A percentile compares a stretch with the other conserved stretches of the same genome.
These are phyloP conservation scores for Nixonia krombeini DNA, from an alignment of 1,140 invertebrate species.

Conservation along the genomic window DNA sequence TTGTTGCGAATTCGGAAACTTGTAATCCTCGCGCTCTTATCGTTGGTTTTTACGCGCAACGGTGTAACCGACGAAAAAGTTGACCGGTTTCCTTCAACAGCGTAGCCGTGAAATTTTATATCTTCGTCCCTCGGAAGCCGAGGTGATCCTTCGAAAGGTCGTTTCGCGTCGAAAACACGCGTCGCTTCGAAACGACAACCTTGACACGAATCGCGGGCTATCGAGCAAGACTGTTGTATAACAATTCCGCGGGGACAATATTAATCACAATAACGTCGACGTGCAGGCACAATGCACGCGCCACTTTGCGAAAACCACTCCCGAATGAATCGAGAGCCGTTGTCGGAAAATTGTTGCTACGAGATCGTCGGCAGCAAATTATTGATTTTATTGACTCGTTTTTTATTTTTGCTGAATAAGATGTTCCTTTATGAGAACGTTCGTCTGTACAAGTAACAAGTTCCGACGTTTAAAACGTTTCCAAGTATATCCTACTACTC, in stretches of 20 bases:
- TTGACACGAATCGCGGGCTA: conserved; percentile 23
- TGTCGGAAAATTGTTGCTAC: neutral
- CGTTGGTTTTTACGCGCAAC: too few relatives aligned
- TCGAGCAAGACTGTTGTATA: conserved; percentile 9
- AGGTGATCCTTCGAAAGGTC: conserved; percentile 1
- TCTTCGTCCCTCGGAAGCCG: neutral
- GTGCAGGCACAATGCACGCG: neutral
- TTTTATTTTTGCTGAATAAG: too few relatives aligned
- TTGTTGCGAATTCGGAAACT: too few relatives aligned
- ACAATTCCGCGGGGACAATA: conserved; percentile 3
- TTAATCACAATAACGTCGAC: conserved; percentile 1
- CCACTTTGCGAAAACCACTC: conserved; percentile 1
- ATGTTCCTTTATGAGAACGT: too few relatives aligned
- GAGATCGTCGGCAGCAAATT: too few relatives aligned
- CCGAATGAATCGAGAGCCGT: conserved; percentile 9
- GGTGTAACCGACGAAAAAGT: too few relatives aligned
- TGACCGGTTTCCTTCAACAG: too few relatives aligned
- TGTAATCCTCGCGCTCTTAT: too few relatives aligned
- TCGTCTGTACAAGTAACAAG: too few relatives aligned
- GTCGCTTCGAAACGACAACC: conserved; percentile 11
- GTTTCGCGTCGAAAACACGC: conserved; percentile 5
- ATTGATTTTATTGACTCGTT: too few relatives aligned
- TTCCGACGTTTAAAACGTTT: neutral
- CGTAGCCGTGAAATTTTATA: neutral
- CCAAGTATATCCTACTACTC: neutral